Evolutionary conservation across 2,888 invertebrate species (phyloP).

Genomic region (Lochmaea crataegi): DNA sequence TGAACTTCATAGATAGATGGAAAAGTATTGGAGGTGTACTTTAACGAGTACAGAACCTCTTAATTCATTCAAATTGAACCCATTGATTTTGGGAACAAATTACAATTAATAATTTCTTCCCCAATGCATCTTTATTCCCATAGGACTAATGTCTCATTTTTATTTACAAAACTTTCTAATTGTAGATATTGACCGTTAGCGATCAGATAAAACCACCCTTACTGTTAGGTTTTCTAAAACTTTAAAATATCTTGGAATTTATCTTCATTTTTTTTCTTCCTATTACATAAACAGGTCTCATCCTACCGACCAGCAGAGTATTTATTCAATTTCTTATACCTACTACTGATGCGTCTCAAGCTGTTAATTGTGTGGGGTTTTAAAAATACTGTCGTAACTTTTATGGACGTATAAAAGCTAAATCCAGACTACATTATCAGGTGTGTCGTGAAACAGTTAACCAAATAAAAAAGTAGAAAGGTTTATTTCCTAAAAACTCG

Average conservation of each 20-base stretch:
- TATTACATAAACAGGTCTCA: conserved; percentile 33
- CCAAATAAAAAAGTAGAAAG: conserved; percentile 41
- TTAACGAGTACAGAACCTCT: no score
- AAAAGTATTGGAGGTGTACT: no score
- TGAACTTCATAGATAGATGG: no score
- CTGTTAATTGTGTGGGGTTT: conserved; percentile 42
- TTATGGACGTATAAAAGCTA: conserved; percentile 55
- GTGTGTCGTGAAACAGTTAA: conserved; percentile 51
- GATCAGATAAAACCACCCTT: background rate
- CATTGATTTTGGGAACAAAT: no score
- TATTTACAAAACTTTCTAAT: background rate
- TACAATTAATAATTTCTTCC: no score
- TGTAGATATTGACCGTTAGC: background rate
- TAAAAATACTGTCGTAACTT: conserved; percentile 47
- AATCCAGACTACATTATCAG: conserved; percentile 56
- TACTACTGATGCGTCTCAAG: conserved; percentile 41
- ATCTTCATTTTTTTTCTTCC: conserved; percentile 22
- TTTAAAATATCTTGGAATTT: conserved; percentile 18
- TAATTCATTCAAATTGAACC: no score
- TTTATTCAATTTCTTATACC: conserved; percentile 43
- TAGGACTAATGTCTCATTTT: no score
- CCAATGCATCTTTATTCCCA: no score
- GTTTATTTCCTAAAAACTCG: background rate
- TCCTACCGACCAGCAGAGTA: conserved; percentile 36
- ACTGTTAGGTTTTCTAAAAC: background rate